These are phyloP conservation scores for Trilocha varians DNA, from an alignment of 2,888 invertebrate genomes.

Conservation along the genomic window DNA sequence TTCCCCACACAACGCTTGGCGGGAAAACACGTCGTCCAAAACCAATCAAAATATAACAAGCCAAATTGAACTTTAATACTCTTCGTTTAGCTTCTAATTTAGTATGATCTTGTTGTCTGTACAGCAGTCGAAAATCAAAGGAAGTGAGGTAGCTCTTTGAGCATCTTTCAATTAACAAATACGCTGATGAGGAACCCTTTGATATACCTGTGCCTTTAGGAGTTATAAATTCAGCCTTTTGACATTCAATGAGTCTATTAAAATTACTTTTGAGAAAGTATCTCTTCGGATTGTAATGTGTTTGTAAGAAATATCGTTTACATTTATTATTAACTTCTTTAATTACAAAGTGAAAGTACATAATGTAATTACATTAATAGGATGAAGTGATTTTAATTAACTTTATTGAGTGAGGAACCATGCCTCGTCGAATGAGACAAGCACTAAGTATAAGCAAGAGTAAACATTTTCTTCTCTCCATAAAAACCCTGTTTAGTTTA, in stretches of 20 bases:
- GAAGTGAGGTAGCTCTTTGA: conserved; percentile 12
- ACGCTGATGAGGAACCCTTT: conserved; percentile 15
- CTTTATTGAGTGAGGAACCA: no score
- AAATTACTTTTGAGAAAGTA: neutral
- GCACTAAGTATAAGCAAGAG: no score
- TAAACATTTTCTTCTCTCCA: no score
- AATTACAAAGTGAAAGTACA: no score
- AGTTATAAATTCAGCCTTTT: neutral
- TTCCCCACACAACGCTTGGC: neutral
- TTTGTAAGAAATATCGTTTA: no score
- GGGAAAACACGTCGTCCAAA: neutral
- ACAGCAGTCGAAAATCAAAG: conserved; percentile 24
- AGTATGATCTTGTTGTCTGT: conserved; percentile 5
- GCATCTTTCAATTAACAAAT: conserved; percentile 21
- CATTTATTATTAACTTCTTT: no score
- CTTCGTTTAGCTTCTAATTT: conserved; percentile 3
- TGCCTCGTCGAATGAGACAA: no score
- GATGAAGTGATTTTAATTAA: no score
- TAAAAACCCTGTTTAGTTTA: no score
- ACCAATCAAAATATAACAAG: conserved; percentile 9
- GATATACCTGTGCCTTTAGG: conserved; percentile 9
- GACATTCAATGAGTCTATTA: neutral
- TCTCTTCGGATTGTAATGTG: no score
- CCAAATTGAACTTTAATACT: conserved; percentile 15
- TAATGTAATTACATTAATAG: no score